Base-by-base conservation (phyloP, 2,797 vertebrate species). In the Psittacula echo region DNA sequence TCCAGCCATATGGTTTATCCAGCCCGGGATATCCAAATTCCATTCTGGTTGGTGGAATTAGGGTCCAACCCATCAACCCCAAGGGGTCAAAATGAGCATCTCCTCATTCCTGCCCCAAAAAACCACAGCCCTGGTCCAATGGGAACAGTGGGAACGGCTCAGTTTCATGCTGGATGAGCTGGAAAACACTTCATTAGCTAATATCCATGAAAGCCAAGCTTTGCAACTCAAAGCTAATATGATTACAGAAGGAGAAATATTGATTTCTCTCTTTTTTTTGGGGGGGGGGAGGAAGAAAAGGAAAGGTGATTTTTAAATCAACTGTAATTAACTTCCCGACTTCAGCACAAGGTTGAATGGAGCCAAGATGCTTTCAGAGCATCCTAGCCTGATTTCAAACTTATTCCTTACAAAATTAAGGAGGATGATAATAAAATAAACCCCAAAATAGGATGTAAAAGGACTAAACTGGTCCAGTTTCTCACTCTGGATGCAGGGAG, bases 291-390 rank as follows among this genome's bases (percentile, higher is more conserved):
- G 3, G 13, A 53, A 26, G 27, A 56, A 34, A 23, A 11, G 41
- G 32, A 51, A 64, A 42, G 14, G 19, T 26, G 30, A 77, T 79
- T 85, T 78, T 65, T 44, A n/a, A 70, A 81, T 73, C 0, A 0
- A 60, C 26, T 0, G 0, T 61, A 44, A 88, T 85, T 30, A 81
- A 20, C 26, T 86, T 53, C 53, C 34, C 0, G 4, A 32, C 45
- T 61, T 74, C 1, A 1, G 16, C 18, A 41, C 0, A 0, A 58
- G 58, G 37, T 26, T 48, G 80, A 45, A 62, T 0, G 4, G 41
- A 60, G 30, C 34, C 0, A 2, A 54, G 58, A 50, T 8, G 45
- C 13, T 53, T 65, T 41, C n/a, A 70, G n/a, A 68, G 73, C 27
- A 50, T 26, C 65, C 67, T 11, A 0, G 5, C 13, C 20, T 9